Conservation (phyloP, 2,797 vertebrate genomes). For the Darevskia mixta region DNA sequence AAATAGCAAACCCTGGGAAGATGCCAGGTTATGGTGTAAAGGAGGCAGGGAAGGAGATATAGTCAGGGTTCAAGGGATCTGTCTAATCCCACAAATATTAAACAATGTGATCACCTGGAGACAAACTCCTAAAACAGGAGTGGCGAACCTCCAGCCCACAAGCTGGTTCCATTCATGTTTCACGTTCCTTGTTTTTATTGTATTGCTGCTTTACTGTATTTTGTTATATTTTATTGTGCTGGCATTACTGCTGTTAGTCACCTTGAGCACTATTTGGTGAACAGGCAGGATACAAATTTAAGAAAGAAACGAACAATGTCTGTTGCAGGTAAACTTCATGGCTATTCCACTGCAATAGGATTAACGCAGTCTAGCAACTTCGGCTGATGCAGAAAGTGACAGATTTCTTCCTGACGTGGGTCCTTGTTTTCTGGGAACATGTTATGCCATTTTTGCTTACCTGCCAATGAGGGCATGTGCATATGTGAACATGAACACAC, state of each 20-base stretch:
- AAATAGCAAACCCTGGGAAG: too few relatives aligned
- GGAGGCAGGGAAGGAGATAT: too few relatives aligned
- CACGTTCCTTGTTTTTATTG: not conserved
- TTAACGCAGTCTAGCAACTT: not conserved
- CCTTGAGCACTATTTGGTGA: not conserved
- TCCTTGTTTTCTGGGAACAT: not conserved
- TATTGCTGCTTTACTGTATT: not conserved
- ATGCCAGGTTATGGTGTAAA: too few relatives aligned
- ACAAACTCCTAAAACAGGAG: too few relatives aligned
- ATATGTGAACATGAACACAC: too few relatives aligned
- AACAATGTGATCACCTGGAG: too few relatives aligned
- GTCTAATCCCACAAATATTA: too few relatives aligned
- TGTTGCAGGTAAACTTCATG: not conserved
- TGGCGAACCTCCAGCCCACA: too few relatives aligned
- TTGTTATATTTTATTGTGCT: not conserved
- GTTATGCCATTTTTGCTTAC: not conserved
- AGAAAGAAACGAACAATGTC: not conserved
- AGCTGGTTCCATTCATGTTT: not conserved
- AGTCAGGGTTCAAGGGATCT: too few relatives aligned
- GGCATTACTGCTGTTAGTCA: not conserved
- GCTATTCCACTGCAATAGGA: not conserved
- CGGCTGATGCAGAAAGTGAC: not conserved
- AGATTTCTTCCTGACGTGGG: not conserved
- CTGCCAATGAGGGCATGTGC: not conserved
- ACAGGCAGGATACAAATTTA: not conserved